Evolutionary conservation across 1,140 invertebrate genomes (phyloP), one percentile per base, ranked within the genome.

Genomic region (Drosophila athabasca): DNA sequence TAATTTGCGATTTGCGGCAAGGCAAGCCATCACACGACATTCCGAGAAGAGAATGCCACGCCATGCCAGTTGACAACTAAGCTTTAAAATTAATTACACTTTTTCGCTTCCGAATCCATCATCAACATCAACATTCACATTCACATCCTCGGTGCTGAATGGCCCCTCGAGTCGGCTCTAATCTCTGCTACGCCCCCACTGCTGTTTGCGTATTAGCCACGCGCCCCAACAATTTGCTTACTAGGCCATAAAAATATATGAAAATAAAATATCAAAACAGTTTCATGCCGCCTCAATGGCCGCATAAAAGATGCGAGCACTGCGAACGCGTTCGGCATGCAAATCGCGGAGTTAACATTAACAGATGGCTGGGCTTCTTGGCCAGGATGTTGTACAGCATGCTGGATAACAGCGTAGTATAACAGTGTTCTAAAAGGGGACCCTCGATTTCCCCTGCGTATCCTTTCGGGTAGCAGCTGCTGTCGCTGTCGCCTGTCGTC

Each of bases 341-440:
- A 70, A 70, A 64, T 45, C 51, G 15, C 17, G 5, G 4, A 39
- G 11, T 2, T 39, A 68, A 76, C 48, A 39, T 4, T 26, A 68
- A 77, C 48, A 39, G 9, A 11, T n/a, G n/a, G n/a, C n/a, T n/a
- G n/a, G 13, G 0, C 1, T 82, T 24, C 3, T 5, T 24, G 3
- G 24, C 3, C 24, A 24, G 13, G 0, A 1, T 82, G 79, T 77
- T 54, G 58, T 82, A 76, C 59, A 35, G n/a, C n/a, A n/a, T n/a
- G n/a, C n/a, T n/a, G 11, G 19, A 35, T 29, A 45, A 15, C 46
- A 29, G 39, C 13, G 15, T 4, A 0, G 71, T 84, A 84, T 72
- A 59, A 84, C 80, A 73, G 67, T 79, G 80, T 60, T 17, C 80
- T 84, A 84, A 84, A 84, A 62, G 9, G 0, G 9, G 22, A 22